Conservation (phyloP, 2,888 invertebrate species). For the Agrotis clavis region DNA sequence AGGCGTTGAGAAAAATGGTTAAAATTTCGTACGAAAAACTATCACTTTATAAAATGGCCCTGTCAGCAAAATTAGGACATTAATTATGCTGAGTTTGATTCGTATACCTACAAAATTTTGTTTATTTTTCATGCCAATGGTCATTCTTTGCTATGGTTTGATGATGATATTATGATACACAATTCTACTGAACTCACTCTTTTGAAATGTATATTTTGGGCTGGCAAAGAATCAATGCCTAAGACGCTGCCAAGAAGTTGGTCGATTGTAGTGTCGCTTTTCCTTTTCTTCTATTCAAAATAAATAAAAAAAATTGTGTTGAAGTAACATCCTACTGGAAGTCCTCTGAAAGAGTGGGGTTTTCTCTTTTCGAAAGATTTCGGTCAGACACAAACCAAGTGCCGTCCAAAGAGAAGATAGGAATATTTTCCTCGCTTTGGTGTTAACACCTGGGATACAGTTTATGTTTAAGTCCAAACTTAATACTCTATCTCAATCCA, state of each 20-base stretch:
- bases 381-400: slow-evolving; percentile 12
- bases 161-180: slow-evolving; percentile 15
- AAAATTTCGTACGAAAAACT: not conserved
- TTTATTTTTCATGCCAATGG: not conserved
- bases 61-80: not conserved
- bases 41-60: not conserved
- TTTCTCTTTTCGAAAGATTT: slow-evolving; percentile 8
- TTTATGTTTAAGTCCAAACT: not conserved
- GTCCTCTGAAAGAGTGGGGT: slow-evolving; percentile 2
- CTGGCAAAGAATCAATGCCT: slow-evolving; percentile 3
- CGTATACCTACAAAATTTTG: not conserved
- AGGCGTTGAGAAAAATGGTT: not conserved
- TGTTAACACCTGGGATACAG: slow-evolving; percentile 13
- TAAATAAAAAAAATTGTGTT: slow-evolving; percentile 27
- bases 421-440: not conserved
- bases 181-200: slow-evolving; percentile 29
- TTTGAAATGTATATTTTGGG: slow-evolving; percentile 5
- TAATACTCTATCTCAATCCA: too few species aligned
- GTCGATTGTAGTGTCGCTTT: slow-evolving; percentile 4
- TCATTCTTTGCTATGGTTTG: not conserved
- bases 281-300: slow-evolving; percentile 26
- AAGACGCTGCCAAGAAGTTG: slow-evolving; percentile 6
- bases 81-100: not conserved
- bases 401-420: not conserved
- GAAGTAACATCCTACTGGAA: slow-evolving; percentile 3